These are phyloP conservation scores for Mormyrus hasselquistii DNA, from an alignment of 2,797 vertebrate genomes.

Conservation along the genomic window DNA sequence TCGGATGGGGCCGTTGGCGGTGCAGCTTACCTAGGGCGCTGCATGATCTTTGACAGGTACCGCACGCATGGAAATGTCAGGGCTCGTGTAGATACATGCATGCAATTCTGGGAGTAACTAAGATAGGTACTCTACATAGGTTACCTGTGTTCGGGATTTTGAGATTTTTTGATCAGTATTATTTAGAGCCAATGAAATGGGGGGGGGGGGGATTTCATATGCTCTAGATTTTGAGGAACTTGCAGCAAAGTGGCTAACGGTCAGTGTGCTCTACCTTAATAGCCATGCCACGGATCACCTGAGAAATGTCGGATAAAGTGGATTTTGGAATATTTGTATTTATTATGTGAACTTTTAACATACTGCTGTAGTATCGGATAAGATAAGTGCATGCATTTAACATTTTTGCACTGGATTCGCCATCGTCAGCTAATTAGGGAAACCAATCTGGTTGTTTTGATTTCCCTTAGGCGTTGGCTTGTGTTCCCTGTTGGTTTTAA, in stretches of 20 bases:
- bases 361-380: neutral
- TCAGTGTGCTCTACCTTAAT: neutral
- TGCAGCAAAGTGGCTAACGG: neutral
- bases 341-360: neutral
- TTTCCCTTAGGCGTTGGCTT: constrained; percentile 29
- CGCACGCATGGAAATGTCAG: too few species aligned
- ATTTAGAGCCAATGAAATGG: too few species aligned
- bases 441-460: constrained; percentile 33
- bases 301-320: neutral
- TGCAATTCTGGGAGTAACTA: too few species aligned
- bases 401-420: neutral
- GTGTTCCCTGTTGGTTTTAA: constrained; percentile 15
- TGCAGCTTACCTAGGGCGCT: too few species aligned
- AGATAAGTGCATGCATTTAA: neutral
- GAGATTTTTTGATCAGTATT: too few species aligned
- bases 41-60: too few species aligned
- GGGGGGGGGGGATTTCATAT: too few species aligned
- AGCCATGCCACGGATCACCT: neutral
- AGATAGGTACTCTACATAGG: too few species aligned
- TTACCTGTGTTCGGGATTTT: too few species aligned
- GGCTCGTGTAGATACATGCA: too few species aligned
- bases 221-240: neutral
- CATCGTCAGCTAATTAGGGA: neutral
- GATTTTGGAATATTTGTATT: neutral
- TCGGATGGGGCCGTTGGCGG: too few species aligned